Base-by-base conservation (phyloP, 2,888 invertebrate genomes). In the Petrolisthes manimaculis region DNA sequence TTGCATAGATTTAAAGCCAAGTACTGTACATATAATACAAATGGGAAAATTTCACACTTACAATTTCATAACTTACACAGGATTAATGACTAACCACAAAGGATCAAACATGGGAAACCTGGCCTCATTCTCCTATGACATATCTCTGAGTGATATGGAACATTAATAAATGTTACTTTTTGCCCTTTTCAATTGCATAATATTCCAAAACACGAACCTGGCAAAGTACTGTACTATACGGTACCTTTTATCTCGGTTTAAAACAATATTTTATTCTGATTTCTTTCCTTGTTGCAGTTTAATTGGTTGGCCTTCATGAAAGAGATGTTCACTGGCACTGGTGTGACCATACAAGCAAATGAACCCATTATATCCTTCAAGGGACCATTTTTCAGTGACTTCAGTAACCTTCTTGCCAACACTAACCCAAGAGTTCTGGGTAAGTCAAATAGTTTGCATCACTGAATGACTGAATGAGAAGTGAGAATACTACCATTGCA, bases 361-460 rank as follows among this genome's bases (percentile, higher is more conserved):
- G 90, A 90, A 54, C 88, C 88, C 12, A 5, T 90, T 21, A 53
- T 86, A 9, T 81, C 86, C 24, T 89, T 86, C 80, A 84, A 86
- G 37, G 74, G 83, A 61, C 61, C 86, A 5, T 89, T 84, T 54
- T 88, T 84, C 74, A 37, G 51, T 12, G 77, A 83, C 18, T 83
- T 88, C 56, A 88, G 83, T 75, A 80, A 69, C 54, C 21, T 80
- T 6, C 75, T 90, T 5, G 82, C 85, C 9, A 74, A 71, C 9
- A 90, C 90, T 4, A 83, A 87, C 1, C 55, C 83, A 12, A 79
- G 69, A 37, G 87, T 80, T 12, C 37, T 90, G 21, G 90, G 90
- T 90, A n/a, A 86, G 88, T 88, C 56, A 87, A 37, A 37, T 2
- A 37, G 2, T 37, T 37, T 37, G 2, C 37, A 37, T 37, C 37